Percentiles rank a stretch among this genome's conserved stretches.
These are phyloP conservation scores for Leucophenga varia DNA, from an alignment of 1,140 invertebrate species.

Conservation along the genomic window DNA sequence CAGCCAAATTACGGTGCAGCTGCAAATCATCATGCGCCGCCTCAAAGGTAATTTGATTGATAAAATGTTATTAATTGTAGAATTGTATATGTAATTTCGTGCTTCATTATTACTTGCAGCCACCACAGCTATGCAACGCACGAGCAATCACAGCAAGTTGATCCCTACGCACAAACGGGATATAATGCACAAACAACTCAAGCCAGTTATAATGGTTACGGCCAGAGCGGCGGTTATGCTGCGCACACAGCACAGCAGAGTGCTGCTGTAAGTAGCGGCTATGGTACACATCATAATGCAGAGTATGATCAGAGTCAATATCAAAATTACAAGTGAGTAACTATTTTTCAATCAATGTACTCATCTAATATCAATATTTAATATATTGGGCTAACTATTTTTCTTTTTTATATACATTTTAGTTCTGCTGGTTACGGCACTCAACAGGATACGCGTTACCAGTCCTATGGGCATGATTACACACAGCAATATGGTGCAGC, in stretches of 20 bases:
- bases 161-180: constrained; percentile 47
- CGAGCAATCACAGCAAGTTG: constrained; percentile 47
- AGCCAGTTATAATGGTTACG: constrained; percentile 48
- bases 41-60: constrained; percentile 33
- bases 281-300: constrained; percentile 32
- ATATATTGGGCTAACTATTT: constrained; percentile 3
- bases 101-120: constrained; percentile 19
- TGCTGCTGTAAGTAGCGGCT: constrained; percentile 38
- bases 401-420: constrained; percentile 2
- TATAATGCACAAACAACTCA: constrained; percentile 37
- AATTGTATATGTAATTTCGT: constrained; percentile 13
- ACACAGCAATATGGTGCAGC: constrained; percentile 50
- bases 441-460: constrained; percentile 49
- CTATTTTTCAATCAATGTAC: no score
- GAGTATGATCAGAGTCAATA: constrained; percentile 55
- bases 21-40: constrained; percentile 38
- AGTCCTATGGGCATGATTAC: constrained; percentile 48
- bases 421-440: constrained; percentile 44
- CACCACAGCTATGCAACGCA: constrained; percentile 48
- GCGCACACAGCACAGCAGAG: constrained; percentile 31
- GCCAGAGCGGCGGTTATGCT: constrained; percentile 42
- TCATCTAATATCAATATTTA: not conserved
- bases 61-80: not conserved
- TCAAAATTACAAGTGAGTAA: constrained; percentile 43
- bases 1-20: constrained; percentile 40